A percentile compares a stretch with the other conserved stretches of the same genome.
These are phyloP conservation scores for Ceyx margarethae DNA, from an alignment of 2,113 vertebrate genomes.

Conservation along the genomic window DNA sequence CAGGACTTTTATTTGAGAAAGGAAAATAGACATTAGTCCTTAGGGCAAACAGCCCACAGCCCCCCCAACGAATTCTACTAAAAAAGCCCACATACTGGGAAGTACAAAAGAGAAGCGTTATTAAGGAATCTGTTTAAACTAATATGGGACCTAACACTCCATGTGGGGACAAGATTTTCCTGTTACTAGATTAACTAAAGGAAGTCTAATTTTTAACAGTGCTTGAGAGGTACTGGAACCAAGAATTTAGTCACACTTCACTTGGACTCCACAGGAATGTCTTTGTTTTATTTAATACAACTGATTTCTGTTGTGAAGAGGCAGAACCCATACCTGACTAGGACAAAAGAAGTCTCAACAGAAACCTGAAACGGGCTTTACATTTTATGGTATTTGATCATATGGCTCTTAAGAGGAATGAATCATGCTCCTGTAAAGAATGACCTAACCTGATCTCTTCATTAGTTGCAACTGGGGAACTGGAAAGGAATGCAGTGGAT, in stretches of 20 bases:
- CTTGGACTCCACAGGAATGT: slow-evolving; percentile 67
- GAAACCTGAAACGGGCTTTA: slow-evolving; percentile 54
- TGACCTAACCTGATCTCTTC: slow-evolving; percentile 7
- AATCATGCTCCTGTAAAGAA: slow-evolving; percentile 10
- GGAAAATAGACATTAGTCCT: background rate
- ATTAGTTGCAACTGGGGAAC: background rate
- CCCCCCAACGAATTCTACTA: background rate
- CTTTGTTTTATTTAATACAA: slow-evolving; percentile 71
- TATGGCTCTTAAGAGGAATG: slow-evolving; percentile 35
- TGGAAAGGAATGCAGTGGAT: background rate
- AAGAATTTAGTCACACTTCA: slow-evolving; percentile 74
- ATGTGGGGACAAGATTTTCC: slow-evolving; percentile 54
- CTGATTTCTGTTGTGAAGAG: slow-evolving; percentile 37
- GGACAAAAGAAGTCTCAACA: slow-evolving; percentile 63
- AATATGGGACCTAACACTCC: slow-evolving; percentile 35
- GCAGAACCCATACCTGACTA: slow-evolving; percentile 41
- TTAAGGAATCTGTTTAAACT: slow-evolving; percentile 55
- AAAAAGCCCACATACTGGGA: slow-evolving; percentile 44
- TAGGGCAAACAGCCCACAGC: background rate
- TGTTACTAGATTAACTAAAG: slow-evolving; percentile 15
- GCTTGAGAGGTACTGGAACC: slow-evolving; percentile 61
- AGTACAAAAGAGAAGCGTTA: slow-evolving; percentile 53
- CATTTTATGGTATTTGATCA: slow-evolving; percentile 43
- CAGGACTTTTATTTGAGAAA: background rate
- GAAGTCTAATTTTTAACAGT: slow-evolving; percentile 71